Evolutionary conservation across 2,888 invertebrate genomes (phyloP).

Genomic region (Altica lythri): DNA sequence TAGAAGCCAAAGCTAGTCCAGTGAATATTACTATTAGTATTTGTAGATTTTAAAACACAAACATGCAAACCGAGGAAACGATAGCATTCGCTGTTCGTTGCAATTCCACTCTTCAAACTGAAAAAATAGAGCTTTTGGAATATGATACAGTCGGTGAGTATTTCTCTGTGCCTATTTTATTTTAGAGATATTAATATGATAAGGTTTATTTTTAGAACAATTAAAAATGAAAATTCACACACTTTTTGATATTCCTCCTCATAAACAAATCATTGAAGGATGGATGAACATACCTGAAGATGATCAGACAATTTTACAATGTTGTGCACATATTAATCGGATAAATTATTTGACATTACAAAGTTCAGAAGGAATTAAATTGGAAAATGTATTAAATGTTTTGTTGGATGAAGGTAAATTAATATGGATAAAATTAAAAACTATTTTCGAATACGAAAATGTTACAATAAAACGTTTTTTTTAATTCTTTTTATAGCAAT

Average conservation of each 20-base stretch:
- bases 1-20: no score
- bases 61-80: neutral
- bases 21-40: no score
- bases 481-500: neutral
- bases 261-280: conserved; percentile 38
- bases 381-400: no score
- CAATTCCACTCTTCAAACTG: neutral
- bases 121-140: conserved; percentile 27
- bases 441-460: no score
- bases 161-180: neutral
- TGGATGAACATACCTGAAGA: conserved; percentile 35
- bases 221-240: conserved; percentile 29
- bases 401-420: no score
- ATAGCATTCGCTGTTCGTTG: neutral
- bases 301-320: conserved; percentile 35
- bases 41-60: no score
- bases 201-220: conserved; percentile 64
- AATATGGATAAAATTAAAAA: no score
- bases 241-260: conserved; percentile 33
- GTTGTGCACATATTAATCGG: conserved; percentile 26
- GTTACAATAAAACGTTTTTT: no score
- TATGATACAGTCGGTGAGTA: conserved; percentile 37
- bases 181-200: neutral
- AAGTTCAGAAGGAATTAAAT: neutral
- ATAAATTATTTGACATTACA: conserved; percentile 31